Conservation (phyloP, 2,797 vertebrate species). For the Acanthurus leucopareius region DNA sequence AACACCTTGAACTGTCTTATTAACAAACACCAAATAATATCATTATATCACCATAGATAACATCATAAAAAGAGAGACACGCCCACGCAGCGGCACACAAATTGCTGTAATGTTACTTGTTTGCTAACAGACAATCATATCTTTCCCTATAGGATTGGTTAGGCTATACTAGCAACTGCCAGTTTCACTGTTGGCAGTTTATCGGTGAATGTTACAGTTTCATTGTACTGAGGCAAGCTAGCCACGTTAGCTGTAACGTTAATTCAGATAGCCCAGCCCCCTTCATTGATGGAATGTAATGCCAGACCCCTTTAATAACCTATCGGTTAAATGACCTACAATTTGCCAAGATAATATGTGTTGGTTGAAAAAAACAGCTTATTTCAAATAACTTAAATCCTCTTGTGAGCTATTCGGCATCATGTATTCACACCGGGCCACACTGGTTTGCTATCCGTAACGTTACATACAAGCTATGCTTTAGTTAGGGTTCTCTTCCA, state of each 20-base stretch:
- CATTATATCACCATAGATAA: not conserved
- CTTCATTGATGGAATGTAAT: not conserved
- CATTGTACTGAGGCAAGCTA: not conserved
- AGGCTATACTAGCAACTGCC: not conserved
- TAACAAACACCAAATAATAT: conserved; percentile 7
- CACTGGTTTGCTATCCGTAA: too few species aligned
- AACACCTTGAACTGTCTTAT: too few species aligned
- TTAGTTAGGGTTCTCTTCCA: not conserved
- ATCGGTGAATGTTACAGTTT: not conserved
- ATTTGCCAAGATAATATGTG: not conserved
- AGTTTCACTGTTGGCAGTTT: not conserved
- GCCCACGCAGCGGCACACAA: conserved; percentile 35
- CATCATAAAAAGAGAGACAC: conserved; percentile 27
- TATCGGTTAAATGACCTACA: not conserved
- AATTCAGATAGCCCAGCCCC: not conserved
- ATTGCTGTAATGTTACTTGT: not conserved
- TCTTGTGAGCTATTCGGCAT: too few species aligned
- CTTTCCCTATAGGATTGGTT: not conserved
- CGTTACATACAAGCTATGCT: too few species aligned
- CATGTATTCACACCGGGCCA: too few species aligned
- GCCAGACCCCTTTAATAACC: not conserved
- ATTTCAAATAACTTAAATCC: too few species aligned
- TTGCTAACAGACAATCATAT: not conserved
- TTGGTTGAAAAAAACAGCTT: not conserved
- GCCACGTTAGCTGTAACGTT: conserved; percentile 23